These are phyloP conservation scores for Psettodes erumei DNA, from an alignment of 2,113 vertebrate genomes.

Conservation along the genomic window DNA sequence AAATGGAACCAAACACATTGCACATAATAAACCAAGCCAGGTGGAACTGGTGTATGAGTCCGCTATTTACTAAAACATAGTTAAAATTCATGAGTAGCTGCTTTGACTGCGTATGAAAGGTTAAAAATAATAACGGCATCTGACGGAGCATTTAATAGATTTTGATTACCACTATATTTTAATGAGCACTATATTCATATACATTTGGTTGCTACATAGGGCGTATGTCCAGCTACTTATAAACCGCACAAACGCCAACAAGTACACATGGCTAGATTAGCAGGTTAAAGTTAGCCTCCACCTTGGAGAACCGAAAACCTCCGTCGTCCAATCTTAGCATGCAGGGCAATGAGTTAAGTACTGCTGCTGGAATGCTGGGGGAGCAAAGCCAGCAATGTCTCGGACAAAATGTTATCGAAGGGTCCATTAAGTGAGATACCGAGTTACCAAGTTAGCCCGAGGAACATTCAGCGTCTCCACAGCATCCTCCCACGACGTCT, in stretches of 20 bases:
- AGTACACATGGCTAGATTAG: background rate
- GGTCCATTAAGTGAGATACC: too few relatives aligned
- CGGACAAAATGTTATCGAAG: background rate
- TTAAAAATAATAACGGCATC: too few relatives aligned
- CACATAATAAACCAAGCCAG: background rate
- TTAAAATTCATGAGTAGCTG: too few relatives aligned
- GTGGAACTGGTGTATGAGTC: background rate
- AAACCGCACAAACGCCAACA: background rate
- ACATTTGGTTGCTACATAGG: too few relatives aligned
- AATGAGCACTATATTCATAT: too few relatives aligned
- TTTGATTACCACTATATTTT: too few relatives aligned
- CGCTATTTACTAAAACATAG: too few relatives aligned
- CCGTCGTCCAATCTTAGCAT: background rate
- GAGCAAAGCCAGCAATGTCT: accelerated
- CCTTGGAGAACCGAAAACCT: background rate
- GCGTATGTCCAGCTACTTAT: background rate
- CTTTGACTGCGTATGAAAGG: too few relatives aligned
- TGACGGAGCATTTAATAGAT: too few relatives aligned
- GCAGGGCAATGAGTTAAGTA: background rate
- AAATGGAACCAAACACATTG: background rate
- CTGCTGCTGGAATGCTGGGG: background rate
- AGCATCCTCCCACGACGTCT: background rate
- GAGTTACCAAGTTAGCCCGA: background rate
- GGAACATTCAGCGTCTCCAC: background rate
- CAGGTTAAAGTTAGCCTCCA: background rate